These are phyloP conservation scores for Dendrocincla fuliginosa DNA, from an alignment of 2,797 vertebrate species.

Conservation along the genomic window DNA sequence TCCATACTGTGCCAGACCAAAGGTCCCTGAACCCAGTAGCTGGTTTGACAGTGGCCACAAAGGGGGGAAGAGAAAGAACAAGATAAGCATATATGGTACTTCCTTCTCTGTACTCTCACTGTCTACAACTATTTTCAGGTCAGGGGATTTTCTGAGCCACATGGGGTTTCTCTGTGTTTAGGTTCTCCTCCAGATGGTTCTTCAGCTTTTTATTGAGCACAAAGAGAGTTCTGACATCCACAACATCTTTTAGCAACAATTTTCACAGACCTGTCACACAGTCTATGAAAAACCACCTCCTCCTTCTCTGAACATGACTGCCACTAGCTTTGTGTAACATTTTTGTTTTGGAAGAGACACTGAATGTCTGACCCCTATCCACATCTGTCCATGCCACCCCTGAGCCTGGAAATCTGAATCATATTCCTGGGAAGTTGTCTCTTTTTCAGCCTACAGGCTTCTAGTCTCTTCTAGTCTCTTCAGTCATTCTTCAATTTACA, in stretches of 20 bases:
- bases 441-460: not conserved
- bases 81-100: not conserved
- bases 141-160: not conserved
- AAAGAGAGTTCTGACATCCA: not conserved
- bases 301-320: not conserved
- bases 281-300: not conserved
- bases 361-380: not conserved
- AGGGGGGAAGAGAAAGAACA: not conserved
- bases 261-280: not conserved
- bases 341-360: not conserved
- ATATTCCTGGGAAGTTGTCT: not conserved
- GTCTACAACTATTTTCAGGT: not conserved
- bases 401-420: not conserved
- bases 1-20: not conserved
- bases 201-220: not conserved
- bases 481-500: not conserved
- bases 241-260: not conserved
- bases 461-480: not conserved
- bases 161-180: fast-evolving
- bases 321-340: not conserved
- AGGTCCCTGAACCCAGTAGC: not conserved
- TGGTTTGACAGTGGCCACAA: not conserved
- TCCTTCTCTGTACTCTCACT: not conserved
- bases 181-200: not conserved
- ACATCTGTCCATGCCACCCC: not conserved